Conservation (phyloP, 1,140 invertebrate genomes). For the Drosophila micromelanica region DNA sequence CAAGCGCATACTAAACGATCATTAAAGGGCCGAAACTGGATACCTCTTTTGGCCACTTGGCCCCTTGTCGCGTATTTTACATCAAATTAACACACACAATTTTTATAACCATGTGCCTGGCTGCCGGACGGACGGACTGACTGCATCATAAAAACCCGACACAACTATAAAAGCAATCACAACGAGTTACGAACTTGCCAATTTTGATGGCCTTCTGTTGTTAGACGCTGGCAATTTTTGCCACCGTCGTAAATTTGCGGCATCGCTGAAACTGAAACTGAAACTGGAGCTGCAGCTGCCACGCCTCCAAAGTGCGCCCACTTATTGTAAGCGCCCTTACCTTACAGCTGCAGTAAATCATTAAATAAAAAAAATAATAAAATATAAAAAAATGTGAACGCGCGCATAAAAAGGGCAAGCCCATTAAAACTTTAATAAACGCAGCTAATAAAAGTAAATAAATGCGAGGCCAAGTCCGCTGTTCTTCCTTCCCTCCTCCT, state of each 20-base stretch:
- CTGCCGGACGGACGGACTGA: background rate
- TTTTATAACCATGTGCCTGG: conserved; percentile 67
- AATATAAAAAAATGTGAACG: conserved; percentile 7
- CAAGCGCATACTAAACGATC: conserved; percentile 65
- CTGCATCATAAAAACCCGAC: conserved; percentile 60
- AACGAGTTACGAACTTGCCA: conserved; percentile 71
- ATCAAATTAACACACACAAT: conserved; percentile 80
- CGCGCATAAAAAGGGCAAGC: conserved; percentile 40
- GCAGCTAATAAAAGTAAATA: conserved; percentile 72
- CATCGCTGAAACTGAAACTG: conserved; percentile 14
- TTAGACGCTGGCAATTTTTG: conserved; percentile 3
- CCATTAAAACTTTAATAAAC: conserved; percentile 76
- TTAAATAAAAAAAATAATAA: conserved; percentile 47
- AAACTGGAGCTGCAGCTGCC: conserved; percentile 47
- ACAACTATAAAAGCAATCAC: conserved; percentile 81
- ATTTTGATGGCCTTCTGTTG: conserved; percentile 56
- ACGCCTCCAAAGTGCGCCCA: conserved; percentile 8
- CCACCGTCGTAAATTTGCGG: conserved; percentile 59
- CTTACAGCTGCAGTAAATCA: conserved; percentile 76
- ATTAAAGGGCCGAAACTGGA: conserved; percentile 48
- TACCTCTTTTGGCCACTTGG: conserved; percentile 22
- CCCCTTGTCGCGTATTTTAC: conserved; percentile 70
- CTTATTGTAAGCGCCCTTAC: conserved; percentile 40
- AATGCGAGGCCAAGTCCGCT: conserved; percentile 40
- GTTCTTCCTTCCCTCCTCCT: no score